Percentiles rank a stretch among this genome's conserved stretches.
phyloP scores from a whole-genome alignment of 2,113 vertebrate genomes.

The Cyanistes caeruleus region DNA sequence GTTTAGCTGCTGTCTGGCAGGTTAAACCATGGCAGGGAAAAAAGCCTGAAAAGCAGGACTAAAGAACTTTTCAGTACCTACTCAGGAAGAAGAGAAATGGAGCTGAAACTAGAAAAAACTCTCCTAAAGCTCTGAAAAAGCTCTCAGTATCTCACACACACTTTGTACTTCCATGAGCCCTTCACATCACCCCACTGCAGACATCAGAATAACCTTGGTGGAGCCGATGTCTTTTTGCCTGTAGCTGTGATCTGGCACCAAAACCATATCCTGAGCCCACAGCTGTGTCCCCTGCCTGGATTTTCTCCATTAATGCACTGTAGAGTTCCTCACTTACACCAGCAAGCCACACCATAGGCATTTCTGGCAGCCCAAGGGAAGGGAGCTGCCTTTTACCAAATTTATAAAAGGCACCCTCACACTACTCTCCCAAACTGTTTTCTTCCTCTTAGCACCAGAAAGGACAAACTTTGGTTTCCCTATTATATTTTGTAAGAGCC shows the following conservation, averaged over 20 bases:
- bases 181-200: neutral
- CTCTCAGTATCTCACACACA: neutral
- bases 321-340: neutral
- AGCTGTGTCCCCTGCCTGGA: neutral
- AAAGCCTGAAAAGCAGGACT: neutral
- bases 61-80: neutral
- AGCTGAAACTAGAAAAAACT: neutral
- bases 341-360: neutral
- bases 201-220: neutral
- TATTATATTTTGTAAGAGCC: neutral
- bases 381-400: neutral
- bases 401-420: neutral
- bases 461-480: neutral
- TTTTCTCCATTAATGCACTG: neutral
- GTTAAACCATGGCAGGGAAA: neutral
- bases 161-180: neutral
- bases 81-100: neutral
- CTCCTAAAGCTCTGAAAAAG: neutral
- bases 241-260: neutral
- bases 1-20: neutral
- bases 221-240: neutral
- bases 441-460: neutral
- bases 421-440: neutral
- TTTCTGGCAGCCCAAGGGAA: neutral
- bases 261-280: neutral